Evolutionary conservation across 1,140 invertebrate genomes (phyloP), one percentile per base, ranked within the genome.

Genomic region (Zaprionus lachaisei): DNA sequence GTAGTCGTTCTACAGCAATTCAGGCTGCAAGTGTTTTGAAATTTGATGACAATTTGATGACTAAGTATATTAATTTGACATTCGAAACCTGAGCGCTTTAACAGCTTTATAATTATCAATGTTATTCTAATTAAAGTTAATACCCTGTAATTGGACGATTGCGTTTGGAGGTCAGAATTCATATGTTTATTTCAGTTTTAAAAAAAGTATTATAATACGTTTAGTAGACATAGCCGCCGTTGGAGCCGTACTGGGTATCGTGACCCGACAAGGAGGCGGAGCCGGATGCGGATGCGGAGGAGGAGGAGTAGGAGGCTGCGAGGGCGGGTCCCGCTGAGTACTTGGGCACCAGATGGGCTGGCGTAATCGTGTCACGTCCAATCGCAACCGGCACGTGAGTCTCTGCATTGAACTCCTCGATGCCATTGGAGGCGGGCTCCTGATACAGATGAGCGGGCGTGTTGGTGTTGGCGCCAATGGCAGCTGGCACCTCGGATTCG

Each of bases 151-250:
- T 37, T 31, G 9, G 28, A 5, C 41, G 22, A n/a, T 67, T 44
- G 22, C 14, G 26, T 14, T 12, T 37, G 14, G 34, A 51, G 55
- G 24, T 67, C 26, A 15, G 1, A 44, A 22, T 61, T 26, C 6
- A 28, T 14, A n/a, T 17, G 47, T 47, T 63, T 56, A 63, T 60
- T 41, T n/a, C 7, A 14, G 2, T 28, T 44, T 24, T 5, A 22
- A 58, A 17, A 47, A 22, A 34, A 34, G 31, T 9, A 34, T 9
- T 34, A 14, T 4, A 47, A 17, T 28, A 49, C 38, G 14, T 20
- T 72, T 90, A 89, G 69, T 89, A 89, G 15, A 90, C 80, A 64
- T 90, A 90, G 22, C 85, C 85, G 44, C 85, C 85, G 38, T 90
- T 90, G n/a, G 85, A 57, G 5, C 55, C 85, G 58, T 90, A 90